Conservation (phyloP, 2,797 vertebrate genomes). For the Tolypeutes matacus region DNA sequence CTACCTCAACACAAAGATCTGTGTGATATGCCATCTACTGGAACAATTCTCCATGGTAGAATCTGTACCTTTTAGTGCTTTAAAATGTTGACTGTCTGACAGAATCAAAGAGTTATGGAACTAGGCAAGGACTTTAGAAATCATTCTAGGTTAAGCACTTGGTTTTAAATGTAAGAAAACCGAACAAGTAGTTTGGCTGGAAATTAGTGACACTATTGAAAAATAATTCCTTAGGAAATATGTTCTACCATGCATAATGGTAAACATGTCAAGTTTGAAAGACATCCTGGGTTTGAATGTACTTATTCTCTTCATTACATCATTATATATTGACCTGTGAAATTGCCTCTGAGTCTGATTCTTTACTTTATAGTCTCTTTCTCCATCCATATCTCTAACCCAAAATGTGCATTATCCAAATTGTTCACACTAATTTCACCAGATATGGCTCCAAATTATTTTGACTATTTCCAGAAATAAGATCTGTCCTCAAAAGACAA, state of each 20-base stretch:
- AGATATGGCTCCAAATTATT: not conserved
- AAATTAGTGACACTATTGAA: not conserved
- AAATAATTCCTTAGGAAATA: not conserved
- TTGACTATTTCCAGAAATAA: not conserved
- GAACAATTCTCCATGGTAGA: not conserved
- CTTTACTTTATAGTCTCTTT: not conserved
- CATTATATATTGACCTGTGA: not conserved
- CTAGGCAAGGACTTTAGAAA: not conserved
- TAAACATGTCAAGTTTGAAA: not conserved
- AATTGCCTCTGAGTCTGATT: not conserved
- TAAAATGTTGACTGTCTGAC: not conserved
- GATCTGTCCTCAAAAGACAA: not conserved
- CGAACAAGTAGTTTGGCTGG: not conserved
- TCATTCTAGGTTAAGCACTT: not conserved
- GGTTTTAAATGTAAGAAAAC: not conserved
- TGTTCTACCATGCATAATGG: not conserved
- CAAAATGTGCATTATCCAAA: slow-evolving; percentile 38
- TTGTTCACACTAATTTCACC: not conserved
- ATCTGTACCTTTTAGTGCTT: not conserved
- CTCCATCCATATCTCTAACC: not conserved
- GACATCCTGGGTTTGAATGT: not conserved
- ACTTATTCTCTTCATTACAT: not conserved
- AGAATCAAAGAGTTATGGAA: not conserved
- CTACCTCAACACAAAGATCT: not conserved
- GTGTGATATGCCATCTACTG: not conserved